Evolutionary conservation across 2,888 invertebrate genomes (phyloP), one percentile per base, ranked within the genome.

Genomic region (Gisinianus flammeolus): DNA sequence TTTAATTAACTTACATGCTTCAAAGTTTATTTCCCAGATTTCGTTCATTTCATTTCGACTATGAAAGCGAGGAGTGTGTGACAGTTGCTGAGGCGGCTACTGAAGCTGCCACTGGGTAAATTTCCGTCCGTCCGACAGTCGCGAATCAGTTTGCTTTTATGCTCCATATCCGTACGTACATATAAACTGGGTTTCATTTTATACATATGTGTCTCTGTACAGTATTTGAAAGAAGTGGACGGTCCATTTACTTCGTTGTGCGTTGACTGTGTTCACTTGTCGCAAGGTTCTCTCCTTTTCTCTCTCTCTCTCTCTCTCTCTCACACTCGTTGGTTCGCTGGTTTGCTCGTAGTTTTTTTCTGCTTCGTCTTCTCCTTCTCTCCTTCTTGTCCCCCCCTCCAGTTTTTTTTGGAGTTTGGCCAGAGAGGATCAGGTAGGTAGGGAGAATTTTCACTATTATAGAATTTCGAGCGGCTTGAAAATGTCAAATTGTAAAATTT

Each of bases 401-500:
- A 28, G 26, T 54, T 52, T 33, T 30, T 58, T 24, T 72, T 72
- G 72, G 58, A 58, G 28, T 26, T 19, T 56, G 72, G 72, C 56
- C 70, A 56, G 54, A 58, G 58, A 58, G 24, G 58, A 62, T 24
- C 54, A 70, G 54, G 70, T 70, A 56, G 44, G 24, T 12, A 30
- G 6, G 30, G 33, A n/a, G 24, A 70, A 70, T 70, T 70, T 70
- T 70, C 56, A 70, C 54, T 54, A 70, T 70, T 68, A 68, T 44
- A 68, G 68, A 68, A 72, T 72, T 72, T 58, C 56, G 58, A 72
- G 58, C 72, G 72, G 72, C 72, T 72, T 72, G 72, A 58, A 31
- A 58, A 72, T 72, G 72, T 72, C 72, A 72, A 72, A 72, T 72
- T 72, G 56, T 58, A n/a, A 58, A 70, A 72, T 72, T 72, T 72